A percentile compares a stretch with the other conserved stretches of the same genome.
Conservation (phyloP, 2,113 vertebrate genomes). For the Sakesphorus luctuosus region DNA sequence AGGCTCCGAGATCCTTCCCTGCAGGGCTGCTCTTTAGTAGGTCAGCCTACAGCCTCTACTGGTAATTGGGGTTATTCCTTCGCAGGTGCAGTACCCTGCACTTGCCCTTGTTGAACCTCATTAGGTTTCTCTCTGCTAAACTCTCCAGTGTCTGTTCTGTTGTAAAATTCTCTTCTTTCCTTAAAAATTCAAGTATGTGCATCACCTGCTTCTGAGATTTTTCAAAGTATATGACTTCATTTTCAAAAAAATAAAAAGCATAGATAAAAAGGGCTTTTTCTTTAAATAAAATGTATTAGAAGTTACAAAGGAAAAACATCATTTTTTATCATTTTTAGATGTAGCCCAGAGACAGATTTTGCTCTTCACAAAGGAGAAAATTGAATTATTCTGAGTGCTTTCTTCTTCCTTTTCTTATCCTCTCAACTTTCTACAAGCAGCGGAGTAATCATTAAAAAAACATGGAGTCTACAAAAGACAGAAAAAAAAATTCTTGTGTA, state of each 20-base stretch:
- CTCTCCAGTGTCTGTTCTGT: not conserved
- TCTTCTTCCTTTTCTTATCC: slow-evolving; percentile 7
- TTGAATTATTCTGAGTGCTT: slow-evolving; percentile 52
- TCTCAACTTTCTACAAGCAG: slow-evolving; percentile 23
- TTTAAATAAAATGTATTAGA: slow-evolving; percentile 29
- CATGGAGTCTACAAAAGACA: not conserved
- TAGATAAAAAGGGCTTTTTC: not conserved
- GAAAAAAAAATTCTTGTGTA: not conserved
- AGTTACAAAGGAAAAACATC: slow-evolving; percentile 1
- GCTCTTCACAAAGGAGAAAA: slow-evolving; percentile 48
- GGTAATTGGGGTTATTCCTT: not conserved
- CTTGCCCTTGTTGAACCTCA: not conserved
- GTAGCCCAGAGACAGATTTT: slow-evolving; percentile 50
- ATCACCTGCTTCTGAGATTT: not conserved
- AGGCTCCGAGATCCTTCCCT: not conserved
- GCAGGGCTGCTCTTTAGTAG: not conserved
- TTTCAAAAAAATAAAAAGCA: not conserved
- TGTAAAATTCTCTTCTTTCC: not conserved
- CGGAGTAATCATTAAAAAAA: slow-evolving; percentile 59
- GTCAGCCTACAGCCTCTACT: not conserved
- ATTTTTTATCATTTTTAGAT: slow-evolving; percentile 32
- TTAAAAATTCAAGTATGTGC: not conserved
- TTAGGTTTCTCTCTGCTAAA: not conserved
- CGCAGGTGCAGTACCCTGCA: fast-evolving
- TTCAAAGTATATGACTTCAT: not conserved